A percentile compares a stretch with the other conserved stretches of the same genome.
These are phyloP conservation scores for Torymus texanus DNA, from an alignment of 2,888 invertebrate genomes.

Conservation along the genomic window DNA sequence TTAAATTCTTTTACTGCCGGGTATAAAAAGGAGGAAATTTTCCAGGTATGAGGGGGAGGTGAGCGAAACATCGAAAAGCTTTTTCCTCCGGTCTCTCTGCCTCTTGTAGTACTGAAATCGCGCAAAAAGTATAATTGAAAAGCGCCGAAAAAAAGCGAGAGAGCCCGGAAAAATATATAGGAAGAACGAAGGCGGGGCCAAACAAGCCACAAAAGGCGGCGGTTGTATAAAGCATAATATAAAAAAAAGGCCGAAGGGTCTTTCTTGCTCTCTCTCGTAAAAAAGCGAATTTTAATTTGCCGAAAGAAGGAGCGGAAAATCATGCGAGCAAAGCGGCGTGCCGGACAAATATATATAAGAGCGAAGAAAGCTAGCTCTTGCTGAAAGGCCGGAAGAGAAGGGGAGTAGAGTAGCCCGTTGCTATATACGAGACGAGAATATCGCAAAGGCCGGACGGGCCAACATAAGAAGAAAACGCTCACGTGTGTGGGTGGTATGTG, in stretches of 20 bases:
- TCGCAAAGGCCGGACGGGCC: constrained; percentile 20
- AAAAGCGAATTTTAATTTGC: constrained; percentile 54
- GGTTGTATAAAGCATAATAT: constrained; percentile 28
- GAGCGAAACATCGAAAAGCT: constrained; percentile 50
- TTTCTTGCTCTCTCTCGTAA: constrained; percentile 13
- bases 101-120: constrained; percentile 47
- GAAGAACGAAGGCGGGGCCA: constrained; percentile 33
- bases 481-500: background rate
- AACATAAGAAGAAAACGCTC: constrained; percentile 15
- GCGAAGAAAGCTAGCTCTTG: constrained; percentile 46
- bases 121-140: constrained; percentile 53
- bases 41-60: background rate
- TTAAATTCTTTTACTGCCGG: constrained; percentile 41
- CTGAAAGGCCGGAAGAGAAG: constrained; percentile 23
- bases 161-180: constrained; percentile 37
- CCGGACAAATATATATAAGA: constrained; percentile 34
- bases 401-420: background rate
- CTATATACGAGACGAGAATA: constrained; percentile 46
- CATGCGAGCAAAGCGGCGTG: constrained; percentile 11
- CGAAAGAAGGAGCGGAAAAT: constrained; percentile 22
- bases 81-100: constrained; percentile 11
- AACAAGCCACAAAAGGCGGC: constrained; percentile 50
- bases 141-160: constrained; percentile 29
- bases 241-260: constrained; percentile 22
- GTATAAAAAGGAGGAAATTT: constrained; percentile 41